Base-by-base conservation (phyloP, 1,140 invertebrate species). In the Adoxophyes honmai region DNA sequence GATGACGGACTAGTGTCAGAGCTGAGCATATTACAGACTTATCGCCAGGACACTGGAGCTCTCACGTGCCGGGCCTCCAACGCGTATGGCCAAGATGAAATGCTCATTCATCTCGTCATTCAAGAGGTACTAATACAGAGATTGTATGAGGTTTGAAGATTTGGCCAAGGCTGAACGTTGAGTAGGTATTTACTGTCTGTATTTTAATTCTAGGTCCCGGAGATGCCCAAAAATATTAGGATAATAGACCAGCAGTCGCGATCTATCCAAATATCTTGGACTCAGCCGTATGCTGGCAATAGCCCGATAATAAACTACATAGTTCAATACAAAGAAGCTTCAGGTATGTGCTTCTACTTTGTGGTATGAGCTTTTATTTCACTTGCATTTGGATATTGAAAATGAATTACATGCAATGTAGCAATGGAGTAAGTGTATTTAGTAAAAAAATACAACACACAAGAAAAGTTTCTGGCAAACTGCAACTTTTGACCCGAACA, bases 21-120 rank as follows among this genome's bases (percentile, higher is more conserved):
- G 76, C 90, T 98, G 44, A 92, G 93, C 52, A 95, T 98, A 52
- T 90, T 94, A 52, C 93, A 95, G 64, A 96, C 96, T 1, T 95
- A 95, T 60, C 90, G 96, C 34, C 94, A 95, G 68, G 97, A 98
- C 86, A 96, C 96, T 1, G 96, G 95, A 4, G 93, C 95, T 48
- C 95, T 98, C 79, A 95, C 96, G 14, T 99, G 97, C 86, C 90
- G 93, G 52, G 96, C 96, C 0, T 94, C 93, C 56, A 99, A 98
- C 89, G 91, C 94, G 38, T 97, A 97, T 73, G 97, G 97, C 14
- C 93, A 95, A 66, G 97, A 98, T 73, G 94, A 97, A 78, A 96
- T 97, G 92, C 94, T 94, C 15, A 96, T 98, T 76, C 95, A 97
- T 71, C 91, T 99, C 7, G 94, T 96, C 48, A 96, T 98, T 7